Conservation (phyloP, 2,888 invertebrate genomes). For the Drosophila picticornis region DNA sequence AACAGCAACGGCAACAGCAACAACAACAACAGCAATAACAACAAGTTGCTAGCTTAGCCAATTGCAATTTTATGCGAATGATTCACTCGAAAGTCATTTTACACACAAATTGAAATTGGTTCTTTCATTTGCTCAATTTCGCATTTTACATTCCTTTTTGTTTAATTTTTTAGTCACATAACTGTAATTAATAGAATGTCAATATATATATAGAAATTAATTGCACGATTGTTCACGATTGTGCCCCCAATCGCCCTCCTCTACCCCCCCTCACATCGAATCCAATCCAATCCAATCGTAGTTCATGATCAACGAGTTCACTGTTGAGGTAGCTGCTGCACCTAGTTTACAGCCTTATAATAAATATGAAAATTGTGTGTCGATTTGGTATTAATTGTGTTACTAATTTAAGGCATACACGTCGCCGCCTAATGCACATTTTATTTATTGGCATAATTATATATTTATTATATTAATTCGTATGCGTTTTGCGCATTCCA, state of each 20-base stretch:
- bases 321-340: conserved; percentile 37
- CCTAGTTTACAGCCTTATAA: conserved; percentile 26
- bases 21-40: background rate
- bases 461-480: background rate
- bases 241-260: background rate
- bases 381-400: conserved; percentile 24
- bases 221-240: conserved; percentile 21
- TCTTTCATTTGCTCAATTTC: conserved; percentile 7
- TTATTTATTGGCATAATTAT: background rate
- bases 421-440: background rate
- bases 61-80: conserved; percentile 47
- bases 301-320: conserved; percentile 40
- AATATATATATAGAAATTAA: conserved; percentile 40
- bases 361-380: conserved; percentile 24
- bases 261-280: no score
- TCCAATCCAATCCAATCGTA: background rate
- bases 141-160: conserved; percentile 7
- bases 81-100: conserved; percentile 38
- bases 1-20: background rate
- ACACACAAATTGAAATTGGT: background rate
- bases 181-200: conserved; percentile 61
- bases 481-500: background rate
- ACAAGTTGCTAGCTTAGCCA: conserved; percentile 17
- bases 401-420: conserved; percentile 12
- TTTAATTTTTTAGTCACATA: conserved; percentile 25